Evolutionary conservation across 2,888 invertebrate genomes (phyloP).

Genomic region (Anodontia alba): DNA sequence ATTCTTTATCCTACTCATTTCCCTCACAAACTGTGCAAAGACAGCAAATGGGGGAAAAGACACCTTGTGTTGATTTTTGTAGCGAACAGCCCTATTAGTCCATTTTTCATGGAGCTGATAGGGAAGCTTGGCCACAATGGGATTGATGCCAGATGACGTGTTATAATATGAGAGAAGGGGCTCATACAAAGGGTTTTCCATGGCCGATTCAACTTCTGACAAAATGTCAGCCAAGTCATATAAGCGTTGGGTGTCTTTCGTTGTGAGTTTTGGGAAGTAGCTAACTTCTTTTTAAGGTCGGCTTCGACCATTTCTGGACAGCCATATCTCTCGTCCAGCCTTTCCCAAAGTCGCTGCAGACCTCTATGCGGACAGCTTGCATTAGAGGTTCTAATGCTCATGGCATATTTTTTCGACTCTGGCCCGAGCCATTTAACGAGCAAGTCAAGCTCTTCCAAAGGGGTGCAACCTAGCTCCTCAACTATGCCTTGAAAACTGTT

Average conservation of each 20-base stretch:
- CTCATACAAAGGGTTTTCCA: not conserved
- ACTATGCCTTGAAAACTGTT: constrained; percentile 29
- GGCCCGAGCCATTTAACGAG: constrained; percentile 35
- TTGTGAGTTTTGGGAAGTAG: constrained; percentile 8
- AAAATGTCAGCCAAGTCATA: constrained; percentile 25
- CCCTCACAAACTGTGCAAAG: constrained; percentile 10
- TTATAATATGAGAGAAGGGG: constrained; percentile 15
- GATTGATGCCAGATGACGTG: constrained; percentile 9
- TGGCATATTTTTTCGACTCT: constrained; percentile 17
- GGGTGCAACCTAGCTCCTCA: constrained; percentile 19
- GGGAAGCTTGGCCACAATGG: constrained; percentile 17
- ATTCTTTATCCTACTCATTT: constrained; percentile 4
- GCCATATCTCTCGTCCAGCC: constrained; percentile 36
- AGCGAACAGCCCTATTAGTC: not conserved
- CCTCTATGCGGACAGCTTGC: constrained; percentile 10
- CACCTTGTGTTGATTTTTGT: not conserved
- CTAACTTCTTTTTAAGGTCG: constrained; percentile 24
- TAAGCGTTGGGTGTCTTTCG: not conserved
- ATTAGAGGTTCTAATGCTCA: constrained; percentile 30
- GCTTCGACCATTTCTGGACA: constrained; percentile 34
- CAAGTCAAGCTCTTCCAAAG: constrained; percentile 30
- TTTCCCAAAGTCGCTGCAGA: constrained; percentile 19
- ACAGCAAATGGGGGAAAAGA: constrained; percentile 7
- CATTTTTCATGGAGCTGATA: constrained; percentile 5
- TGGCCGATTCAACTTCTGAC: constrained; percentile 16